Base-by-base conservation (phyloP, 2,888 invertebrate species). In the Drosophila conformis region DNA sequence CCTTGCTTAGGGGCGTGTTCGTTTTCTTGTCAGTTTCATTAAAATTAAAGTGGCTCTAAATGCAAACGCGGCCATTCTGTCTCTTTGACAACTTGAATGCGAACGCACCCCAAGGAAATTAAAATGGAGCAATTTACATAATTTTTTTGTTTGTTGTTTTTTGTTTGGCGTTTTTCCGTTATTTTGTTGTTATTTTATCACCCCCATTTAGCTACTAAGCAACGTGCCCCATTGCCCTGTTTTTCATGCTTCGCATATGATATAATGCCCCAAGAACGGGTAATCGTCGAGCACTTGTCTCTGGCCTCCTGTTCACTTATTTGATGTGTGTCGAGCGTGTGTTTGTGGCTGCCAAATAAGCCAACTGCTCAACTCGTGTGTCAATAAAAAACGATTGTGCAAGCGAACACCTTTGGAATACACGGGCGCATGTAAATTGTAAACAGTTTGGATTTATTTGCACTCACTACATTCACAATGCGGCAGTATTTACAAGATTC, bases 71-170 rank as follows among this genome's bases (percentile, higher is more conserved):
- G 62, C 66, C 74, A 82, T 75, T 75, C 78, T 71, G 73, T 64
- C 62, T 59, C 76, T 71, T 78, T 78, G 89, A 73, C 78, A 81
- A 70, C 58, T 75, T 76, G 42, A 68, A 38, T 54, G 51, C 38
- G 60, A 73, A 69, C 62, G 68, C 68, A 83, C 90, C 86, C 90
- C 62, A 71, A 87, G 79, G 90, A 87, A 87, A 90, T 87, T 83
- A 88, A 83, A 86, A 73, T 86, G 85, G 77, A 11, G 62, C 76
- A 85, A 83, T 90, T 83, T 74, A 78, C 70, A 80, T 84, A 69
- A 59, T 21, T 18, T 38, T 27, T 38, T 27, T n/a, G 2, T 40
- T n/a, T n/a, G 0, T 63, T 56, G 10, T 18, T 38, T 27, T 38
- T 27, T n/a, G 2, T 40, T n/a, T n/a, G 0, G 2, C 56, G 42